phyloP scores from a whole-genome alignment of 2,888 invertebrate species.

The Sabatieria punctata region DNA sequence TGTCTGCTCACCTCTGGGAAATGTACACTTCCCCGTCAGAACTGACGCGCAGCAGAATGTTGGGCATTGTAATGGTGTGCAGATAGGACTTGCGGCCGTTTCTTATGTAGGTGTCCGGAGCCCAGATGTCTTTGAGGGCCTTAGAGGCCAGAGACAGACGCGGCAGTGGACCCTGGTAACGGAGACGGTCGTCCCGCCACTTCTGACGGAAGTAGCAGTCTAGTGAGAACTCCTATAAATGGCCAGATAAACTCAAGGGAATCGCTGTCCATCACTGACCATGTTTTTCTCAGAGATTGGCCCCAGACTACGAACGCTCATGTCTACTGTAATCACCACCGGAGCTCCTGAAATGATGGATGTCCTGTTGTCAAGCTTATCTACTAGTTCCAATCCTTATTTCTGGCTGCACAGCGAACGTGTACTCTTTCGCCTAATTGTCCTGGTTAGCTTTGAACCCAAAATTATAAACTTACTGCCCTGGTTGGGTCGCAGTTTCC shows the following conservation, averaged over 20 bases:
- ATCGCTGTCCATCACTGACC: slow-evolving; percentile 41
- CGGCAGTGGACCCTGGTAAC: slow-evolving; percentile 39
- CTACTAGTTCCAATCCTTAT: not conserved
- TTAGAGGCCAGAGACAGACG: slow-evolving; percentile 54
- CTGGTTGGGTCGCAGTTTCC: slow-evolving; percentile 20
- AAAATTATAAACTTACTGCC: not conserved
- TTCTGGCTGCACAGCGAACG: not conserved
- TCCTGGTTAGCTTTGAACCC: not conserved
- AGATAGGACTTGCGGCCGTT: slow-evolving; percentile 86
- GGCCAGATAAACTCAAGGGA: not conserved
- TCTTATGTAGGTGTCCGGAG: slow-evolving; percentile 86
- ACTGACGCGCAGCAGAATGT: slow-evolving; percentile 70
- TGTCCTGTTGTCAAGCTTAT: too few relatives aligned
- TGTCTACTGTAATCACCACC: slow-evolving; percentile 57
- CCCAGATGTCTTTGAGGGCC: slow-evolving; percentile 78
- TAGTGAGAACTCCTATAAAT: slow-evolving; percentile 57
- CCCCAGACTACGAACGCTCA: slow-evolving; percentile 71
- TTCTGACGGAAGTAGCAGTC: slow-evolving; percentile 72
- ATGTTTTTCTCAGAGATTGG: slow-evolving; percentile 70
- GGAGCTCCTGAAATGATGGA: slow-evolving; percentile 44
- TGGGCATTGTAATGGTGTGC: slow-evolving; percentile 90
- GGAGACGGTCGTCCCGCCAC: slow-evolving; percentile 62
- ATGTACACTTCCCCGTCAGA: slow-evolving; percentile 78
- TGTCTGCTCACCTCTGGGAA: slow-evolving; percentile 59
- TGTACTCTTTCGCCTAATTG: not conserved